Evolutionary conservation across 2,797 vertebrate species (phyloP), one percentile per base, ranked within the genome.

Genomic region (Catharus ustulatus): DNA sequence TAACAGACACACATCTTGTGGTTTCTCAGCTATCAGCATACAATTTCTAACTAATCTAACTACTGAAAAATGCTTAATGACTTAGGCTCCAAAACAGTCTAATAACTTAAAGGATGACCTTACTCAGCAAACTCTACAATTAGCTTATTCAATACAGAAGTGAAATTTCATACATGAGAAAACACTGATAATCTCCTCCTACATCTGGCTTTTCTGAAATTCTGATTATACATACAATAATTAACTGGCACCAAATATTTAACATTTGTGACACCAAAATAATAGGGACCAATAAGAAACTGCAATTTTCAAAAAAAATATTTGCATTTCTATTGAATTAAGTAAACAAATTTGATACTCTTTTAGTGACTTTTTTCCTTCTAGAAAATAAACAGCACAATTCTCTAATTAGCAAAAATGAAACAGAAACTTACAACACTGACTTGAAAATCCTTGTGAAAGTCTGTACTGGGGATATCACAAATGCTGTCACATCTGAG

Each of bases 371-470:
- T 2, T 45, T 38, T 85, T 85, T 90, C 30, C 61, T 11, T 81
- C 58, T 34, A 64, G n/a, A 87, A 93, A 84, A 74, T 59, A 91
- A 95, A 92, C 36, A 78, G 61, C 46, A 87, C 30, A 58, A 79
- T 89, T 87, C 78, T 83, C 87, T 85, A 83, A 92, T 87, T 68
- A 93, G 66, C 68, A 94, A 80, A 94, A 95, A 82, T 45, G 30
- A 95, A 97, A 97, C 29, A 46, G 75, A 95, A 95, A 97, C 96
- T 95, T 96, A 95, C 94, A 97, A 95, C 68, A 96, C 87, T 95
- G 94, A 97, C 92, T 96, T 95, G 86, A 93, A 95, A 95, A 92
- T 95, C 93, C 93, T 95, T 97, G 82, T 92, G 64, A 90, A 95
- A 95, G 72, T 95, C 94, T 95, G 90, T 95, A 93, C 90, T 94